A percentile compares a stretch with the other conserved stretches of the same genome.
Evolutionary conservation across 2,113 vertebrate species (phyloP).

Genomic region (Leptosomus discolor): DNA sequence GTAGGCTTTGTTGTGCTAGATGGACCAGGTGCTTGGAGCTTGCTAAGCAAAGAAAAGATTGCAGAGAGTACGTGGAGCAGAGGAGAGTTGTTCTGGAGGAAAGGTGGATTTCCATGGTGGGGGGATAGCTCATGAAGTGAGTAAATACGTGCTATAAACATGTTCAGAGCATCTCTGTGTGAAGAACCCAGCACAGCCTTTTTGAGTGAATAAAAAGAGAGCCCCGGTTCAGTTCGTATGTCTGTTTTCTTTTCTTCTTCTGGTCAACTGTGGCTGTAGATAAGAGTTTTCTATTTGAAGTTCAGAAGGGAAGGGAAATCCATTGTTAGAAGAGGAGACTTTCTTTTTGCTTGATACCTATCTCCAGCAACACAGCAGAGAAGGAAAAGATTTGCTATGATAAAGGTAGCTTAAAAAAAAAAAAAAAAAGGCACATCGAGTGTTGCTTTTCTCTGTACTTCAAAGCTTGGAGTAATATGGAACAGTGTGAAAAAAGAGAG

Average conservation of each 20-base stretch:
- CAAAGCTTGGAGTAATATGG: constrained; percentile 63
- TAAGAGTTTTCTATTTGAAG: constrained; percentile 73
- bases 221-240: constrained; percentile 37
- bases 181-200: constrained; percentile 55
- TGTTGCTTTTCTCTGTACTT: constrained; percentile 70
- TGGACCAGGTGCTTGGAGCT: not conserved
- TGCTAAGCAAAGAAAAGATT: not conserved
- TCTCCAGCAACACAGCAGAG: constrained; percentile 58
- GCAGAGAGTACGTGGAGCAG: not conserved
- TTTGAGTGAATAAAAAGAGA: constrained; percentile 59
- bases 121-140: not conserved
- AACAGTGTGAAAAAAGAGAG: constrained; percentile 44
- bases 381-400: constrained; percentile 68
- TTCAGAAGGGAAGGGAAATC: constrained; percentile 73
- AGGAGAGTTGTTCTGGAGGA: not conserved
- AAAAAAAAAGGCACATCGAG: constrained; percentile 38
- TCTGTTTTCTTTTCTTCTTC: constrained; percentile 71
- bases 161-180: constrained; percentile 33
- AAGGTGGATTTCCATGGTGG: not conserved
- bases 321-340: constrained; percentile 71
- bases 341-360: constrained; percentile 70
- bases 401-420: constrained; percentile 59
- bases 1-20: not conserved
- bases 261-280: constrained; percentile 73
- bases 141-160: constrained; percentile 62